phyloP scores from a whole-genome alignment of 2,888 invertebrate genomes.

The Aleiodes alternator region DNA sequence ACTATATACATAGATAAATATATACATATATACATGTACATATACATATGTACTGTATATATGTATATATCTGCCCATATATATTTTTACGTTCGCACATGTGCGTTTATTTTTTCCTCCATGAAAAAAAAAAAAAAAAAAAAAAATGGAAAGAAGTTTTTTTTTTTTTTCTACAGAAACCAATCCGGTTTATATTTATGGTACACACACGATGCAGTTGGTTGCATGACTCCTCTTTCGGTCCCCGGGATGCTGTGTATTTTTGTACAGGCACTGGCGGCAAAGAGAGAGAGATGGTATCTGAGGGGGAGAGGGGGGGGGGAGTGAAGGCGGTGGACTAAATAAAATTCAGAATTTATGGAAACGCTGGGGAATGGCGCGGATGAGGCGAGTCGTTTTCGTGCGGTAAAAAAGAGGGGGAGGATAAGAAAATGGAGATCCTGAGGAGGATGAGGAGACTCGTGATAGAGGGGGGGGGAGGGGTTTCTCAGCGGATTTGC shows the following conservation, averaged over 20 bases:
- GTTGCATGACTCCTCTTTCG: slow-evolving; percentile 24
- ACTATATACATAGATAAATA: no score
- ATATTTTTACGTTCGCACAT: slow-evolving; percentile 16
- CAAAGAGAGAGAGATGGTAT: background rate
- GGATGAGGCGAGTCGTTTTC: slow-evolving; percentile 7
- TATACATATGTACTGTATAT: no score
- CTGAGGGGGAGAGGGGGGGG: background rate
- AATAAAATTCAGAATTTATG: slow-evolving; percentile 74
- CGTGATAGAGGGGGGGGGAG: no score
- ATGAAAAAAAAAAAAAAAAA: slow-evolving; percentile 42
- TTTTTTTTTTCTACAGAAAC: slow-evolving; percentile 33
- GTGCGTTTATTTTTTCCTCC: background rate
- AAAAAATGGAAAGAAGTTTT: background rate
- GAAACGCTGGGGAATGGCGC: slow-evolving; percentile 58
- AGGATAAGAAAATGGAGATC: slow-evolving; percentile 3
- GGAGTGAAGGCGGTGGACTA: slow-evolving; percentile 55
- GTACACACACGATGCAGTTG: slow-evolving; percentile 29
- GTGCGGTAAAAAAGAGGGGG: slow-evolving; percentile 22
- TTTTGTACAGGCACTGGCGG: slow-evolving; percentile 20
- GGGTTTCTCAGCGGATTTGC: no score
- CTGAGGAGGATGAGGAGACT: background rate
- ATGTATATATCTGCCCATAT: no score
- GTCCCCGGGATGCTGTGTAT: slow-evolving; percentile 28
- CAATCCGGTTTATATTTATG: slow-evolving; percentile 50
- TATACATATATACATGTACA: no score